phyloP scores from a whole-genome alignment of 2,113 vertebrate genomes.

The Saccopteryx bilineata region DNA sequence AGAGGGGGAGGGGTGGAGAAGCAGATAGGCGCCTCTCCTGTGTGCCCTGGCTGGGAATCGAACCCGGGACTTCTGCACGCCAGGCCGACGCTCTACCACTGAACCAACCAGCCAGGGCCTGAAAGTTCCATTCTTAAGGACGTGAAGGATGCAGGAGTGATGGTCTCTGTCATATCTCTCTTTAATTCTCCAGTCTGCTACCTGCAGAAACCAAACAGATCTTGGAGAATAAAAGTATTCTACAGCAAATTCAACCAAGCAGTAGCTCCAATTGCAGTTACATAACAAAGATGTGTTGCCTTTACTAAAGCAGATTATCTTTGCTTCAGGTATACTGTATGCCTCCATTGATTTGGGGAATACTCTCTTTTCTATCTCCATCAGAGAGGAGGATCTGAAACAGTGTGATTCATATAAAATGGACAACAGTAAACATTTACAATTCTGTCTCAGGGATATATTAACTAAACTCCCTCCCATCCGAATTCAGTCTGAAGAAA shows the following conservation, averaged over 20 bases:
- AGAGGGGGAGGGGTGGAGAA: no score
- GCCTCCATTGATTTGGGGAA: not conserved
- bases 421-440: not conserved
- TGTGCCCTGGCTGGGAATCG: no score
- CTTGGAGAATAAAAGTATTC: not conserved
- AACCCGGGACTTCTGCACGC: no score
- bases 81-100: no score
- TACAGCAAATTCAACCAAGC: not conserved
- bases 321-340: not conserved
- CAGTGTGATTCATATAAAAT: not conserved
- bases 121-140: not conserved
- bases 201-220: conserved; percentile 16
- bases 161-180: not conserved
- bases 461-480: not conserved
- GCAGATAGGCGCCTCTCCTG: no score
- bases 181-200: not conserved
- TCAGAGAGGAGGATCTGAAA: conserved; percentile 28
- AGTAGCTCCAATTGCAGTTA: not conserved
- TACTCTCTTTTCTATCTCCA: not conserved
- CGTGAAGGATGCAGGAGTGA: not conserved
- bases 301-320: not conserved
- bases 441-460: conserved; percentile 5
- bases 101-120: no score
- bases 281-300: not conserved
- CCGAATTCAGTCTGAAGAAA: conserved; percentile 34